These are phyloP conservation scores for Hypomecis atomaria DNA, from an alignment of 2,888 invertebrate genomes.

Conservation along the genomic window DNA sequence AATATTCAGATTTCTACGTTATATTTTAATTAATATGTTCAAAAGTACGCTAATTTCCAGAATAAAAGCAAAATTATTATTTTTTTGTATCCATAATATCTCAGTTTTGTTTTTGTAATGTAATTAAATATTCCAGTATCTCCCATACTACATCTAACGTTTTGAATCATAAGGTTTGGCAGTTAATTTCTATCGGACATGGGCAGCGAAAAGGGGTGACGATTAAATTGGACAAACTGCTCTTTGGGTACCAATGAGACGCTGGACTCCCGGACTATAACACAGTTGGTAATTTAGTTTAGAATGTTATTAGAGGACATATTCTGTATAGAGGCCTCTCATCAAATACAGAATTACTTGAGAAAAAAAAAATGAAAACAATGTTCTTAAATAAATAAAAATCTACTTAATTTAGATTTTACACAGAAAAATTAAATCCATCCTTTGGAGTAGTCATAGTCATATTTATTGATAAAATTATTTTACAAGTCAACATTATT, in stretches of 20 bases:
- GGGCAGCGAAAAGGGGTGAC: constrained; percentile 34
- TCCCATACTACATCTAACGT: constrained; percentile 17
- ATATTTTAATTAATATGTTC: no score
- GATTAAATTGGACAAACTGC: constrained; percentile 35
- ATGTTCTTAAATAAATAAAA: no score
- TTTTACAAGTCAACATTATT: no score
- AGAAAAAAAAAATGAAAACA: no score
- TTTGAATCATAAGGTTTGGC: constrained; percentile 31
- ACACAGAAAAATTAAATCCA: no score
- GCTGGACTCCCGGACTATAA: constrained; percentile 12
- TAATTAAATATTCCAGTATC: constrained; percentile 27
- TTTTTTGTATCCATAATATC: background rate
- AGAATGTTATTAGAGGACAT: background rate
- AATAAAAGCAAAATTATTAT: no score
- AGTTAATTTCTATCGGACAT: constrained; percentile 39
- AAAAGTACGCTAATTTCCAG: no score
- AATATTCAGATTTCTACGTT: no score
- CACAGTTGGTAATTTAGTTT: background rate
- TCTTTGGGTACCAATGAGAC: constrained; percentile 18
- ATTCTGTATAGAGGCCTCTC: background rate
- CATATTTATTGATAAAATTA: no score
- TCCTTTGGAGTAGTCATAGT: no score
- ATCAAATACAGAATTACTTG: background rate
- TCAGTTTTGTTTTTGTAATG: background rate
- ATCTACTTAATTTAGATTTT: no score